phyloP scores from a whole-genome alignment of 2,888 invertebrate genomes.

The Calliphora vomitoria region DNA sequence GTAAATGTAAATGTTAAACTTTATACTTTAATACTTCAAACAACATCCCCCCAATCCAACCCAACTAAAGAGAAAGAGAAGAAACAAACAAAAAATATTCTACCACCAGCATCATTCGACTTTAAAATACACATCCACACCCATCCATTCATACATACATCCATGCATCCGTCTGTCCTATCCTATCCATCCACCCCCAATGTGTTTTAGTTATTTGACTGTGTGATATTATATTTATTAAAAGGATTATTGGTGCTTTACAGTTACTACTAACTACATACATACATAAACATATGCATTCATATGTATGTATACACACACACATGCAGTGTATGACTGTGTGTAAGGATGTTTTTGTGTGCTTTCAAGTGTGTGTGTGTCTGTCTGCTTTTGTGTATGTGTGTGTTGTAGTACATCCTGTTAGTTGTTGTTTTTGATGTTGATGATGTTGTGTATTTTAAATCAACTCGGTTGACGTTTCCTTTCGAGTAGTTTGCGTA shows the following conservation, averaged over 20 bases:
- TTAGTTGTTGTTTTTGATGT: slow-evolving; percentile 75
- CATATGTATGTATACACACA: neutral
- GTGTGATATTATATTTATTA: slow-evolving; percentile 83
- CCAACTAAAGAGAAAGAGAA: slow-evolving; percentile 18
- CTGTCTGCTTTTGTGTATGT: neutral
- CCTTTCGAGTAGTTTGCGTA: slow-evolving; percentile 63
- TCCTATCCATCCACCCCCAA: slow-evolving; percentile 19
- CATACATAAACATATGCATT: neutral
- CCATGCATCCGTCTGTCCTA: no score
- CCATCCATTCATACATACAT: slow-evolving; percentile 24
- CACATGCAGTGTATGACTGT: neutral
- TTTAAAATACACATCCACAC: slow-evolving; percentile 28
- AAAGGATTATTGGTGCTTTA: slow-evolving; percentile 83
- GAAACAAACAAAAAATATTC: slow-evolving; percentile 5
- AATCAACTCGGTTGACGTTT: slow-evolving; percentile 69
- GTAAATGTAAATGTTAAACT: slow-evolving; percentile 42
- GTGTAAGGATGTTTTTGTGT: slow-evolving; percentile 15
- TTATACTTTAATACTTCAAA: slow-evolving; percentile 37
- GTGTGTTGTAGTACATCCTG: slow-evolving; percentile 77
- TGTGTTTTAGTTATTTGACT: slow-evolving; percentile 73
- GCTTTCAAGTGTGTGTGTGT: neutral
- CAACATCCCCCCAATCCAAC: neutral
- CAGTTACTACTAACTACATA: slow-evolving; percentile 66
- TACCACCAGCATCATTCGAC: slow-evolving; percentile 26
- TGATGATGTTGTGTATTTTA: slow-evolving; percentile 67